Base-by-base conservation (phyloP, 1,140 invertebrate species). In the Phymorhynchus buccinoides region DNA sequence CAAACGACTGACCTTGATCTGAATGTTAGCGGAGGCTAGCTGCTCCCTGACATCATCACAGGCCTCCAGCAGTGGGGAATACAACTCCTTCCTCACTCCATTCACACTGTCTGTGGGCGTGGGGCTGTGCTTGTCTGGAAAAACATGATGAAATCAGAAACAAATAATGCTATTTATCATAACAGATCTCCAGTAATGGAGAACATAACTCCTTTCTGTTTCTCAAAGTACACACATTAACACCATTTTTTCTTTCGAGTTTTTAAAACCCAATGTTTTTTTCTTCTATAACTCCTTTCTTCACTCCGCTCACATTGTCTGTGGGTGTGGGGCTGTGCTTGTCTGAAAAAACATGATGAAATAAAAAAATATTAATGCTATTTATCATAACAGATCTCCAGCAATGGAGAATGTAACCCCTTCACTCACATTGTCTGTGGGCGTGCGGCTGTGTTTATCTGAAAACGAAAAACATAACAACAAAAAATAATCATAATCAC, bases 1-100 rank as follows among this genome's bases (percentile, higher is more conserved):
- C 30, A 27, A 41, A 42, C 18, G 41, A 86, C 52, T 83, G 84
- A 92, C 91, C 82, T 90, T 89, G 1, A 92, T 84, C 77, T 88
- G 84, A 30, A 97, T 93, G 85, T 96, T 96, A 87, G 94, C 94
- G 84, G 93, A 91, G 73, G 94, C 94, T 86, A 97, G 94, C 88
- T 95, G 93, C 88, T 95, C 94, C 84, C 97, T 94, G 2, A 96
- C 93, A 52, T 94, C 91, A 93, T 97, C 97, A 94, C 96, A 97
- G 42, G 95, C 94, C 84, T 91, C 92, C 73, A 97, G 93, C n/a
- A 97, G 86, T 94, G 90, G 95, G 95, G 82, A 27, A 48, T 87
- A 35, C 77, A 86, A 87, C 88, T 89, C 71, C 93, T 89, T 71
- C 66, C 79, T 85, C 92, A 80, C 68, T 84, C 80, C 85, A 88